Evolutionary conservation across 2,888 invertebrate species (phyloP).

Genomic region (Trichopoda pennipes): DNA sequence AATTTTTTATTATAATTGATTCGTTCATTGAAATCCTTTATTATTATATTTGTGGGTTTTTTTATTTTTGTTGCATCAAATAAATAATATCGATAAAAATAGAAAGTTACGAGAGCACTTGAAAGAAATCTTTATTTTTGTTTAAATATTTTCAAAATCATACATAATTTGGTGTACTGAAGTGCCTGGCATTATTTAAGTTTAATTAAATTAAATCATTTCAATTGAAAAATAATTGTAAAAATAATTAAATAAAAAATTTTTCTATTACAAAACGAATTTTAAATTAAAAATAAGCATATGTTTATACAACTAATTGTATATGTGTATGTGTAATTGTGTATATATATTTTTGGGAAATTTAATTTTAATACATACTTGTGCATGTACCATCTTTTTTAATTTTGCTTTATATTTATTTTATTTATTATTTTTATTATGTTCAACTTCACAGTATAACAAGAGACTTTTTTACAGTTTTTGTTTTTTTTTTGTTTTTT

Average conservation of each 20-base stretch:
- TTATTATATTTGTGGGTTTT: background rate
- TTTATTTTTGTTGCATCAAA: slow-evolving; percentile 1
- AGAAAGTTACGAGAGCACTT: slow-evolving; percentile 38
- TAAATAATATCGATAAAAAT: slow-evolving; percentile 40
- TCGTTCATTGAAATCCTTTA: slow-evolving; percentile 50
- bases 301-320: background rate
- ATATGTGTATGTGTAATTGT: background rate
- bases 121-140: slow-evolving; percentile 16
- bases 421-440: background rate
- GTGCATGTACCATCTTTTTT: background rate
- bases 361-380: slow-evolving; percentile 18
- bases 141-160: slow-evolving; percentile 14
- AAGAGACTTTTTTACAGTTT: background rate
- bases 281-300: background rate
- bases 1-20: slow-evolving; percentile 61
- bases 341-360: background rate
- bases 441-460: slow-evolving; percentile 10
- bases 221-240: slow-evolving; percentile 41
- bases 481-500: no score
- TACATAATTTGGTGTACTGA: slow-evolving; percentile 28
- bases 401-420: background rate
- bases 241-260: slow-evolving; percentile 36
- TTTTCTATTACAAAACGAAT: background rate
- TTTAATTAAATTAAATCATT: slow-evolving; percentile 54
- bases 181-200: slow-evolving; percentile 33